phyloP scores from a whole-genome alignment of 2,113 vertebrate species.

The Trochalopteron elliotii region DNA sequence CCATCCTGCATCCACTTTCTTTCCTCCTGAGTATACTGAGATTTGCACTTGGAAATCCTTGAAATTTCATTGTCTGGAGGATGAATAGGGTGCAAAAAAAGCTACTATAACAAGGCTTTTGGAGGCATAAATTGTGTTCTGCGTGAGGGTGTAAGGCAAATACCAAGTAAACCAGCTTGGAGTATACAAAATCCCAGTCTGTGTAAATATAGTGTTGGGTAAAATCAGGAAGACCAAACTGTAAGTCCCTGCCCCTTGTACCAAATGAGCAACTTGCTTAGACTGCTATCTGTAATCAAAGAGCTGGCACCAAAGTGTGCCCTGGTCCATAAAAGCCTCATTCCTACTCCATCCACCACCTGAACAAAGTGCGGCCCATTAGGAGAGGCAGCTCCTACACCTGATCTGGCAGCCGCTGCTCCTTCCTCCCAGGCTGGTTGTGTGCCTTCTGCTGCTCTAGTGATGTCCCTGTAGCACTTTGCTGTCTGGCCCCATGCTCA shows the following conservation, averaged over 20 bases:
- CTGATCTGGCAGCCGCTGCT: neutral
- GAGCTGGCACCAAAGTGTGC: neutral
- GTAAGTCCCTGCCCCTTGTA: neutral
- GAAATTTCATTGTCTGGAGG: neutral
- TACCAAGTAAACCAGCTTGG: neutral
- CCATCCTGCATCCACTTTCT: neutral
- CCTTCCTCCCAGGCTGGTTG: neutral
- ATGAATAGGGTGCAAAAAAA: constrained; percentile 3
- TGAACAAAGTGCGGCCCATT: rapidly evolving
- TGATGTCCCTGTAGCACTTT: neutral
- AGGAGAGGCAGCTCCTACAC: neutral
- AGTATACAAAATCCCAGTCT: neutral
- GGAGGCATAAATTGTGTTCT: neutral
- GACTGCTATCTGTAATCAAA: neutral
- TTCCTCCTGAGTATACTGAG: neutral
- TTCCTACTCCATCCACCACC: neutral
- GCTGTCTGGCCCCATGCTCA: rapidly evolving
- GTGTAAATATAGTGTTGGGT: neutral
- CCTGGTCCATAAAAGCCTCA: neutral
- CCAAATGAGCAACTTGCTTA: neutral
- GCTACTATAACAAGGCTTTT: neutral
- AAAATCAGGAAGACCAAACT: neutral
- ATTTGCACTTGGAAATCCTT: constrained; percentile 17
- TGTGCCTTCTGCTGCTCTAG: neutral
- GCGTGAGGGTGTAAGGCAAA: neutral